Evolutionary conservation across 1,140 invertebrate genomes (phyloP).

Genomic region (Anagrus nilaparvatae): DNA sequence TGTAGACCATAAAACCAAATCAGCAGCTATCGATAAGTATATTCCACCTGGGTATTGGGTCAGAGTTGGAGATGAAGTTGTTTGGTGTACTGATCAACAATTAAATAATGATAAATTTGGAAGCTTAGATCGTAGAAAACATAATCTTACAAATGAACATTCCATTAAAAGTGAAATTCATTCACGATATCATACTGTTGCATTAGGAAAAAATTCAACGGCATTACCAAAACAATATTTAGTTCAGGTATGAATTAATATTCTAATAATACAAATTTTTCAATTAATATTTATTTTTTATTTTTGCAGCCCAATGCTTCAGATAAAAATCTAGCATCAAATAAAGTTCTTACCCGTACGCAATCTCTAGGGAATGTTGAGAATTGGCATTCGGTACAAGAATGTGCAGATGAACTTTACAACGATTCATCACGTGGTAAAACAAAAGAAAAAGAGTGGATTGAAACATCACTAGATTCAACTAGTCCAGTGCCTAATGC

Average conservation of each 20-base stretch:
- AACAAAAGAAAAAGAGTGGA: conserved; percentile 57
- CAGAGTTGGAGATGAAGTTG: conserved; percentile 32
- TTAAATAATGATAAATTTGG: conserved; percentile 44
- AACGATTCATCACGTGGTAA: conserved; percentile 23
- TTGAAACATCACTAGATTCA: conserved; percentile 61
- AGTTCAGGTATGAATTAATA: conserved; percentile 20
- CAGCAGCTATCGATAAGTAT: conserved; percentile 19
- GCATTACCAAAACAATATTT: conserved; percentile 14
- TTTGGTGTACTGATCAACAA: conserved; percentile 34
- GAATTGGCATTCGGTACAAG: conserved; percentile 34
- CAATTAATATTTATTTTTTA: conserved; percentile 19
- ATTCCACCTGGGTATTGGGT: conserved; percentile 30
- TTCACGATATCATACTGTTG: conserved; percentile 27
- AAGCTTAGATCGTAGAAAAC: conserved; percentile 52
- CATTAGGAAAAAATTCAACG: conserved; percentile 24
- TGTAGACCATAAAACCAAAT: conserved; percentile 18
- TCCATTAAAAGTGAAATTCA: conserved; percentile 24
- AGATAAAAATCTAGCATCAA: conserved; percentile 20
- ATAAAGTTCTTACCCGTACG: conserved; percentile 45
- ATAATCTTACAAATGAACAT: conserved; percentile 28
- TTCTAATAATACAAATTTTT: conserved; percentile 24
- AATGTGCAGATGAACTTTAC: conserved; percentile 20
- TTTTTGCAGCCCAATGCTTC: conserved; percentile 17
- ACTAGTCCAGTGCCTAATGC: conserved; percentile 27
- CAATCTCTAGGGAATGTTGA: conserved; percentile 54